Conservation (phyloP, 2,113 vertebrate species). For the Phainopepla nitens region DNA sequence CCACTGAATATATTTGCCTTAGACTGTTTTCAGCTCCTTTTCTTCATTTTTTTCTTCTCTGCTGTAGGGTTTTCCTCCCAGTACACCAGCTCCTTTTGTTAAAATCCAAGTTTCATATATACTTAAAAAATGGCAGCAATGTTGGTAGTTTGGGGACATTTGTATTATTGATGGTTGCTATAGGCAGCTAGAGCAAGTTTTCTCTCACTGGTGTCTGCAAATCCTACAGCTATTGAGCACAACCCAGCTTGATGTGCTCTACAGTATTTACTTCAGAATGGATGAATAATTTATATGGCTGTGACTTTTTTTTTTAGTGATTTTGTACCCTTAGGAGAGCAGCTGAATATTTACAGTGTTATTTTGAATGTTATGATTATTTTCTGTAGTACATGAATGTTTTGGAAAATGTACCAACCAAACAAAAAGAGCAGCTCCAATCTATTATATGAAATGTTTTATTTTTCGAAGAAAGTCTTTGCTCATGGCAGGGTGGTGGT, state of each 20-base stretch:
- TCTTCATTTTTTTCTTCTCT: background rate
- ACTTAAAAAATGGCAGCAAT: background rate
- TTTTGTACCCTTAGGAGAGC: background rate
- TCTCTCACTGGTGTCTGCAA: background rate
- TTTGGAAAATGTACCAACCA: background rate
- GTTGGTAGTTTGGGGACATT: background rate
- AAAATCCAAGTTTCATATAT: background rate
- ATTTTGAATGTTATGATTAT: background rate
- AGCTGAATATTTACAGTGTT: background rate
- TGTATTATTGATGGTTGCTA: constrained; percentile 27
- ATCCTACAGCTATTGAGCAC: background rate
- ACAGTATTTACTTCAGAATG: background rate
- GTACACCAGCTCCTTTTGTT: background rate
- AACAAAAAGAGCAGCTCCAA: background rate
- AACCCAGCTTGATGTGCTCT: background rate
- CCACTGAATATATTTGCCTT: background rate
- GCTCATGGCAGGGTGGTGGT: background rate
- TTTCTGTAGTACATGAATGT: background rate
- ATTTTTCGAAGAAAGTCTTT: background rate
- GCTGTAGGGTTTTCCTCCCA: background rate
- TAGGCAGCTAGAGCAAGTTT: background rate
- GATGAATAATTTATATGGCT: background rate
- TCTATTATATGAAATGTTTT: background rate
- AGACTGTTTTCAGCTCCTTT: background rate
- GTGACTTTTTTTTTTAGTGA: background rate